Conservation (phyloP, 2,113 vertebrate genomes). For the Tympanuchus pallidicinctus region DNA sequence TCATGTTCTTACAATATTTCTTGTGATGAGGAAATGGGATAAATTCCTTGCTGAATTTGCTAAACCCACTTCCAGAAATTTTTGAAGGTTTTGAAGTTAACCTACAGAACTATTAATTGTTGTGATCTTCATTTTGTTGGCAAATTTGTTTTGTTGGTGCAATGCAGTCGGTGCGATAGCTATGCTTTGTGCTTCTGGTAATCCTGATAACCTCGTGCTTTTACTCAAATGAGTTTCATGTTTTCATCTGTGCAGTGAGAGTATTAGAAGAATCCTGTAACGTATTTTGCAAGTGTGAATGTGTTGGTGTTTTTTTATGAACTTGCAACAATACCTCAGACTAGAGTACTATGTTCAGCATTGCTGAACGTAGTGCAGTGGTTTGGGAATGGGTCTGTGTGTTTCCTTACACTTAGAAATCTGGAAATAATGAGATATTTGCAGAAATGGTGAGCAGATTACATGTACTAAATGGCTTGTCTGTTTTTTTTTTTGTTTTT, state of each 20-base stretch:
- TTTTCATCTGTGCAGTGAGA: background rate
- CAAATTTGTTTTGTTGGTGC: too few relatives aligned
- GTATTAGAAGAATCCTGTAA: background rate
- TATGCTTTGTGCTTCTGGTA: background rate
- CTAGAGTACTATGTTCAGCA: background rate
- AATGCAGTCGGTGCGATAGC: background rate
- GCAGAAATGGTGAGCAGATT: slow-evolving; percentile 15
- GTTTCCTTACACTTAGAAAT: background rate
- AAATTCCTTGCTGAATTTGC: background rate
- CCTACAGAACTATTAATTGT: background rate
- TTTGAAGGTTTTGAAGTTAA: background rate
- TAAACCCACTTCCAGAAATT: background rate
- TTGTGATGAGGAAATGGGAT: background rate
- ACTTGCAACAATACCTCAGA: background rate
- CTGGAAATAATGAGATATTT: background rate
- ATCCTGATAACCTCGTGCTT: background rate
- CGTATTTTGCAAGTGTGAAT: background rate
- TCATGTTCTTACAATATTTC: background rate
- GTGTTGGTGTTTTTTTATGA: background rate
- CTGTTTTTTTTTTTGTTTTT: background rate
- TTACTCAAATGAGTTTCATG: background rate
- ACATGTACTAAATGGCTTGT: background rate
- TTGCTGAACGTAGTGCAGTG: background rate
- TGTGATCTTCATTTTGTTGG: background rate
- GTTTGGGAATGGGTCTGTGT: background rate